These are phyloP conservation scores for Papilio demoleus DNA, from an alignment of 2,888 invertebrate genomes.

Conservation along the genomic window DNA sequence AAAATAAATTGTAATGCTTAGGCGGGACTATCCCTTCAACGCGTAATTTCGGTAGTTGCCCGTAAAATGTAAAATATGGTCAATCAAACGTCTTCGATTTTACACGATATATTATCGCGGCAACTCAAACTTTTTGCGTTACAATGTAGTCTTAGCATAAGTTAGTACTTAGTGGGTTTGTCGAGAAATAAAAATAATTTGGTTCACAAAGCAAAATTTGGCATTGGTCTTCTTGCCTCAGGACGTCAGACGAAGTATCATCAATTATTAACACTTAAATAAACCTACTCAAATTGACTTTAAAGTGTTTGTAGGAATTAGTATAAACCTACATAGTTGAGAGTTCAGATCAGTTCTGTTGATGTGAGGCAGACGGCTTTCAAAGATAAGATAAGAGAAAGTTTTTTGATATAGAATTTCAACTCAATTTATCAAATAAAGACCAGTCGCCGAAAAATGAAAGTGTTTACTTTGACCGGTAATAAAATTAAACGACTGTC, in stretches of 20 bases:
- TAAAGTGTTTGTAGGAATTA: background rate
- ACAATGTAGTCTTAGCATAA: no score
- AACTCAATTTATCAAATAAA: slow-evolving; percentile 20
- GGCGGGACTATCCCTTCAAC: no score
- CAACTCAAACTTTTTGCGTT: no score
- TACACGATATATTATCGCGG: no score
- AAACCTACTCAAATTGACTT: background rate
- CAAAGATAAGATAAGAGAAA: slow-evolving; percentile 25
- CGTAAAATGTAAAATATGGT: no score
- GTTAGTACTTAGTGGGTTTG: no score
- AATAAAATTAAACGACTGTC: slow-evolving; percentile 11
- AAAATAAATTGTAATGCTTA: background rate
- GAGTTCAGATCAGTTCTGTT: background rate
- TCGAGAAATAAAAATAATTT: no score
- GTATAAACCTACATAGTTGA: background rate
- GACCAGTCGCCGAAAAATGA: slow-evolving; percentile 17
- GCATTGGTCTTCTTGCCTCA: no score
- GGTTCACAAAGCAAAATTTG: no score
- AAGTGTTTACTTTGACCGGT: slow-evolving; percentile 24
- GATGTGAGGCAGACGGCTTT: background rate
- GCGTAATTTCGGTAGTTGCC: no score
- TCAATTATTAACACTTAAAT: background rate
- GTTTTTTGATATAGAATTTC: slow-evolving; percentile 30
- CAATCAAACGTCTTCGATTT: no score
- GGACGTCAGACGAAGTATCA: background rate